A percentile compares a stretch with the other conserved stretches of the same genome.
These are phyloP conservation scores for Drosophila birchii DNA, from an alignment of 2,888 invertebrate genomes.

Conservation along the genomic window DNA sequence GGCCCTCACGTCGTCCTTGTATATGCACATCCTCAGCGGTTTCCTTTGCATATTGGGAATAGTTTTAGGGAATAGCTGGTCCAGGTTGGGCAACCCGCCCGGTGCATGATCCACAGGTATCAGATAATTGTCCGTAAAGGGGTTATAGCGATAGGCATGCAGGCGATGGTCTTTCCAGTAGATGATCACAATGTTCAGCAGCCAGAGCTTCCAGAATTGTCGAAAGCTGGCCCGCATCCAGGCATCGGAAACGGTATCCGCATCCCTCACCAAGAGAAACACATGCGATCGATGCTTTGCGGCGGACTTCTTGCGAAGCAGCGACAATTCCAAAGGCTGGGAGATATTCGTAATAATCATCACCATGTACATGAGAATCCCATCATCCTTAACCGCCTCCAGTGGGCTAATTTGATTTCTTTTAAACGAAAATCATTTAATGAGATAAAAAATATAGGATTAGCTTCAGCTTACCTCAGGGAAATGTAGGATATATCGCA, in stretches of 20 bases:
- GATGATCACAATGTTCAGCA: constrained; percentile 85
- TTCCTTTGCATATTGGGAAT: constrained; percentile 81
- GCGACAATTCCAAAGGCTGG: constrained; percentile 72
- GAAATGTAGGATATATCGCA: constrained; percentile 80
- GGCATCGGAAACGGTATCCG: constrained; percentile 52
- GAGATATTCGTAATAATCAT: constrained; percentile 78
- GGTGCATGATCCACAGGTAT: constrained; percentile 69
- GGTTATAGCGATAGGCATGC: constrained; percentile 86
- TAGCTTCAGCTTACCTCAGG: constrained; percentile 66
- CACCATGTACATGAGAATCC: constrained; percentile 80
- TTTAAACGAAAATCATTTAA: neutral
- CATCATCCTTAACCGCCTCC: constrained; percentile 77
- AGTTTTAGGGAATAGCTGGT: constrained; percentile 76
- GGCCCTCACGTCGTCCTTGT: constrained; percentile 84
- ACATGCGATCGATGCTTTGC: constrained; percentile 82
- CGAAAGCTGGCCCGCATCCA: constrained; percentile 85
- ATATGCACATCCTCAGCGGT: constrained; percentile 80
- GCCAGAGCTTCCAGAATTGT: constrained; percentile 86
- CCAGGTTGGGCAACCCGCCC: constrained; percentile 39
- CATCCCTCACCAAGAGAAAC: constrained; percentile 74
- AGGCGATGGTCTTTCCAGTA: constrained; percentile 79
- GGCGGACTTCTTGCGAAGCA: constrained; percentile 80
- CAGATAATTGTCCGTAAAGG: constrained; percentile 85
- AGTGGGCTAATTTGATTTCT: constrained; percentile 69
- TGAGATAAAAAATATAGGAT: neutral